Evolutionary conservation across 2,797 vertebrate genomes (phyloP).

Genomic region (Agapornis canus): DNA sequence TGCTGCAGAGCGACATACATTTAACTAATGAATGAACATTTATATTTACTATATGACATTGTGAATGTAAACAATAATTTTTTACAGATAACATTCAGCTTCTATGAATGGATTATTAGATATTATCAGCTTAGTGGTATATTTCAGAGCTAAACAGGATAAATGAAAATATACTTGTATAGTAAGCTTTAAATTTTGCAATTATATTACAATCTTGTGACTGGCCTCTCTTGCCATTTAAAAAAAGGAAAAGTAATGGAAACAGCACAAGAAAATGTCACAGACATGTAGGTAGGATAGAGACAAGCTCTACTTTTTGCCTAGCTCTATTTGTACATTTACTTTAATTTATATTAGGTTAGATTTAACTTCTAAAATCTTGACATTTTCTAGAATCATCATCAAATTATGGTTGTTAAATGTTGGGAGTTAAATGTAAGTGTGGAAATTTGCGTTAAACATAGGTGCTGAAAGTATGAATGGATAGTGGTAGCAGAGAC

Average conservation of each 20-base stretch:
- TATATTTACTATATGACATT: constrained; percentile 29
- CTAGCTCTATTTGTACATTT: neutral
- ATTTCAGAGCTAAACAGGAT: constrained; percentile 36
- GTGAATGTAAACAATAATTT: constrained; percentile 64
- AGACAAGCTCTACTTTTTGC: neutral
- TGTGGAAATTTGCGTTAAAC: neutral
- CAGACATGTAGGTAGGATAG: neutral
- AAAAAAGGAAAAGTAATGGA: neutral
- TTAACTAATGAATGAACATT: constrained; percentile 29
- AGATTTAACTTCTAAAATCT: neutral
- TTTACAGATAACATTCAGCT: constrained; percentile 39
- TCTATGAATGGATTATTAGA: constrained; percentile 60
- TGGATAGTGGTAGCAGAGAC: neutral
- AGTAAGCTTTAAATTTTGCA: constrained; percentile 32
- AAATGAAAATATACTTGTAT: constrained; percentile 30
- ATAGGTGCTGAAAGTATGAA: neutral
- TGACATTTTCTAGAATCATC: neutral
- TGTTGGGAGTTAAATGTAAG: neutral
- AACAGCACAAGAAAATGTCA: neutral
- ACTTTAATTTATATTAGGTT: neutral
- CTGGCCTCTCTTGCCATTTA: neutral
- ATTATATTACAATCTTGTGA: neutral
- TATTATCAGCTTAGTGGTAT: constrained; percentile 26
- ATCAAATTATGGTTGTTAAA: neutral
- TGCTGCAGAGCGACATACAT: neutral